Evolutionary conservation across 2,113 vertebrate species (phyloP), one percentile per base, ranked within the genome.

Genomic region (Macquaria ambigua): DNA sequence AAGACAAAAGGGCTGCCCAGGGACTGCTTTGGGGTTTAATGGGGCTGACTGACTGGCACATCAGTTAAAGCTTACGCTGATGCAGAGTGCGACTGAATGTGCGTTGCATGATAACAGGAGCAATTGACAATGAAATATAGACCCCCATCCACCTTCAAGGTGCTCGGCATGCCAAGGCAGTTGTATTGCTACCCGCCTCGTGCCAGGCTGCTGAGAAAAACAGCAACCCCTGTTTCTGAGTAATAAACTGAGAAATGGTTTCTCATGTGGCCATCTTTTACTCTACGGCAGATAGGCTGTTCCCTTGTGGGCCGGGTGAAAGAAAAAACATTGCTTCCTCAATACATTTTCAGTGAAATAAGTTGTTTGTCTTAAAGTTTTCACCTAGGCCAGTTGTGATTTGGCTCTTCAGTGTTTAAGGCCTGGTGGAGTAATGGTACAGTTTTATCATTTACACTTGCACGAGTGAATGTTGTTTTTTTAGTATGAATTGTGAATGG

Each of bases 1-100:
- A 71, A 92, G 77, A 88, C 81, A 86, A 89, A 90, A 90, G 82
- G 76, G 85, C 81, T 92, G 68, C 81, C 89, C 62, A 64, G 93
- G 92, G 93, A 93, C 81, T 83, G 89, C 87, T 89, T 89, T 82
- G 82, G 77, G 79, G 81, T 84, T 93, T 92, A 89, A 93, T 92
- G 88, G 91, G 55, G 67, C 85, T 82, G 81, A 88, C 82, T 92
- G 87, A 91, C 88, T 84, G 82, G 85, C 85, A 80, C 77, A 83
- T 89, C 83, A 88, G 84, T 90, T 93, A 87, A 88, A 89, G 63
- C 85, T 90, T 89, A 87, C 77, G 53, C 77, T 59, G 81, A 79
- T 70, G 85, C 78, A 55, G 80, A 80, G 77, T 20, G 63, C 2
- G 3, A 68, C 56, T 50, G 63, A 89, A 87, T 90, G 88, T 87